These are phyloP conservation scores for Corythoichthys intestinalis DNA, from an alignment of 2,113 vertebrate species.

Conservation along the genomic window DNA sequence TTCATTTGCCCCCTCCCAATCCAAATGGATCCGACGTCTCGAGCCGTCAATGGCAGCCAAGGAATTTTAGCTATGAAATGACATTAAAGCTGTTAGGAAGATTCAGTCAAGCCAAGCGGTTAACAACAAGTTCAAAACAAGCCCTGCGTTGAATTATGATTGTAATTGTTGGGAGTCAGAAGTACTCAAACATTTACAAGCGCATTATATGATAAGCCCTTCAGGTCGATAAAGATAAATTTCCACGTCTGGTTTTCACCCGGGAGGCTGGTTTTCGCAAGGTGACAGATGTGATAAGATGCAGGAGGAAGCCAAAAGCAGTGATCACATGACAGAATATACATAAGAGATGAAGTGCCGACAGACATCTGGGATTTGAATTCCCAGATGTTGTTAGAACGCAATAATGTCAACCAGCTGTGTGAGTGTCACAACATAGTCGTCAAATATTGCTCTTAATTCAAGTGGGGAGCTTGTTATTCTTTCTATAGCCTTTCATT, in stretches of 20 bases:
- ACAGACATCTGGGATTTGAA: slow-evolving; percentile 16
- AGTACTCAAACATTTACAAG: background rate
- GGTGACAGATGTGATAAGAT: slow-evolving; percentile 30
- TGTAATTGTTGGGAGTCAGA: background rate
- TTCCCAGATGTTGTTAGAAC: slow-evolving; percentile 15
- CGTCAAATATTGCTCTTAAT: background rate
- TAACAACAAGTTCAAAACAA: background rate
- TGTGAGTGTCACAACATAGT: background rate
- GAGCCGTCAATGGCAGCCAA: too few relatives aligned
- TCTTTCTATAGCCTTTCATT: too few relatives aligned
- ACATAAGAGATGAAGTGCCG: slow-evolving; percentile 24
- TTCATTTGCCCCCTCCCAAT: too few relatives aligned
- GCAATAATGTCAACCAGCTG: background rate
- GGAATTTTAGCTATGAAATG: too few relatives aligned
- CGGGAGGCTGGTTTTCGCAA: slow-evolving; percentile 14
- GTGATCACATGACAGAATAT: slow-evolving; percentile 33
- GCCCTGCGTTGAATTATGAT: background rate
- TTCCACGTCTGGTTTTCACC: slow-evolving; percentile 24
- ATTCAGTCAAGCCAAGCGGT: too few relatives aligned
- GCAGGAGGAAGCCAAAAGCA: slow-evolving; percentile 8
- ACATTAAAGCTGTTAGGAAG: too few relatives aligned
- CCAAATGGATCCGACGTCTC: too few relatives aligned
- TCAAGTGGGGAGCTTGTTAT: slow-evolving; percentile 9
- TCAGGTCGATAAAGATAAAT: background rate
- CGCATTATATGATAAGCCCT: background rate